phyloP scores from a whole-genome alignment of 2,888 invertebrate species.

The Ypsolopha sequella region DNA sequence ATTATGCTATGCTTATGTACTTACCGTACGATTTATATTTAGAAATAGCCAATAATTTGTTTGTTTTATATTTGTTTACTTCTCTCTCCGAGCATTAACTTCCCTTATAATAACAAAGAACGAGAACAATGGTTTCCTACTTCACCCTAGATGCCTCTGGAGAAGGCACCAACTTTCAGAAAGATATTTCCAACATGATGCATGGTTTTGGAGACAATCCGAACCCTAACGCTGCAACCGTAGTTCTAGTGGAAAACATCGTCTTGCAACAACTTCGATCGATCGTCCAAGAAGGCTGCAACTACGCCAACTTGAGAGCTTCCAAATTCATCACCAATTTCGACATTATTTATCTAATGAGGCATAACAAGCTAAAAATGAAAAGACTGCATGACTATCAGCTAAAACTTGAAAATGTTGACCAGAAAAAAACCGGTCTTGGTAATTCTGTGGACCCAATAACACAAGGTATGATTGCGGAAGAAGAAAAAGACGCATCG shows the following conservation, averaged over 20 bases:
- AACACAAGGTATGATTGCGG: slow-evolving; percentile 39
- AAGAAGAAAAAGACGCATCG: slow-evolving; percentile 63
- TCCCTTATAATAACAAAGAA: neutral
- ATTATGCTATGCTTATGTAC: no score
- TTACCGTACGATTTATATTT: no score
- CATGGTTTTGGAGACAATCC: slow-evolving; percentile 94
- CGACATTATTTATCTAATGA: slow-evolving; percentile 87
- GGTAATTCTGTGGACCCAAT: slow-evolving; percentile 26
- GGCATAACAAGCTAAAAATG: slow-evolving; percentile 83
- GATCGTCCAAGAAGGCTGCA: slow-evolving; percentile 81
- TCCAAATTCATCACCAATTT: slow-evolving; percentile 67
- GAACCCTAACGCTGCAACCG: slow-evolving; percentile 84
- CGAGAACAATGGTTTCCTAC: slow-evolving; percentile 48
- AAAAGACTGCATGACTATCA: slow-evolving; percentile 83
- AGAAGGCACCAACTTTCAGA: slow-evolving; percentile 60
- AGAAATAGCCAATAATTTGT: no score
- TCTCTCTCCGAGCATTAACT: neutral
- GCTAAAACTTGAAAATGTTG: slow-evolving; percentile 65
- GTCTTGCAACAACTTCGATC: slow-evolving; percentile 84
- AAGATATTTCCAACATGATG: slow-evolving; percentile 90
- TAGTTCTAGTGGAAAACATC: slow-evolving; percentile 86
- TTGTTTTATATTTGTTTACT: neutral
- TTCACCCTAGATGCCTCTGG: slow-evolving; percentile 42
- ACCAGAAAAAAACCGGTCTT: slow-evolving; percentile 32
- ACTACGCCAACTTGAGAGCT: slow-evolving; percentile 74